phyloP scores from a whole-genome alignment of 2,888 invertebrate species.

The Drosophila infuscata region DNA sequence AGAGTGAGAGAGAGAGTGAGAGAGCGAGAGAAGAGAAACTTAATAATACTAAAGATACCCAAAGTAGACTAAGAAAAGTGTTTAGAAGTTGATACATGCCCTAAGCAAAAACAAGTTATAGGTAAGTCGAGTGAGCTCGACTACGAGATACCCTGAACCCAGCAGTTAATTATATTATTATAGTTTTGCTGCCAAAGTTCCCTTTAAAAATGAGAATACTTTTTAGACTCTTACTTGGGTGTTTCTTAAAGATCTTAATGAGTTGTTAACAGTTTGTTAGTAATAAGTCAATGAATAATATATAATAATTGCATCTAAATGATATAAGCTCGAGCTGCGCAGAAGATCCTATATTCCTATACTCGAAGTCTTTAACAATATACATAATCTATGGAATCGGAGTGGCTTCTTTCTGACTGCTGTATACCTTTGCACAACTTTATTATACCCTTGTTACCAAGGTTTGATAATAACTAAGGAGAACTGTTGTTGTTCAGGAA shows the following conservation, averaged over 20 bases:
- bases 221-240: not conserved
- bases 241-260: not conserved
- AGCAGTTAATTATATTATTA: not conserved
- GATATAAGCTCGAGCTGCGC: not conserved
- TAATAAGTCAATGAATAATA: not conserved
- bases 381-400: too few relatives aligned
- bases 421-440: not conserved
- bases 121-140: not conserved
- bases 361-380: too few relatives aligned
- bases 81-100: not conserved
- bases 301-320: not conserved
- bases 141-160: not conserved
- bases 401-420: not conserved
- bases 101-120: not conserved
- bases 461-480: not conserved
- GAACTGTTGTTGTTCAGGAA: not conserved
- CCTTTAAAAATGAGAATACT: not conserved
- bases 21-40: slow-evolving; percentile 2
- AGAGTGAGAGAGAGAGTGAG: not conserved
- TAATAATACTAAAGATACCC: slow-evolving; percentile 24
- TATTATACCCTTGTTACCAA: not conserved
- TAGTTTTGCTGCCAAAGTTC: not conserved
- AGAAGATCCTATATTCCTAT: too few relatives aligned
- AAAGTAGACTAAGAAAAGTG: slow-evolving; percentile 15
- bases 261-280: not conserved